A percentile compares a stretch with the other conserved stretches of the same genome.
phyloP scores from a whole-genome alignment of 2,797 vertebrate genomes.

The Myoxocephalus aenaeus region DNA sequence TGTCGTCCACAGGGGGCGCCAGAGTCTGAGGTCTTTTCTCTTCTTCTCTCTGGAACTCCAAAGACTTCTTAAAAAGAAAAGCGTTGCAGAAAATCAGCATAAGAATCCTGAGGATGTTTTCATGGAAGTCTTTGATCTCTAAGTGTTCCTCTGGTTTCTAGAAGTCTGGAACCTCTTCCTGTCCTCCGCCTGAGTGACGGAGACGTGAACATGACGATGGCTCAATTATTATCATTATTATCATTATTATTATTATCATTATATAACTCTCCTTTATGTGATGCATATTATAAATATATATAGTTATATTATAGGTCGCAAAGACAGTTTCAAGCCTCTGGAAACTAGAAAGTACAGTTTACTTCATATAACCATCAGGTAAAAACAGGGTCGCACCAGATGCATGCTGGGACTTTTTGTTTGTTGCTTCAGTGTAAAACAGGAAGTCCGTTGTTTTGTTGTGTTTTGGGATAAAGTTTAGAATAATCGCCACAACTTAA shows the following conservation, averaged over 20 bases:
- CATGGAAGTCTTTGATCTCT: neutral
- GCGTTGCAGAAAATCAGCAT: neutral
- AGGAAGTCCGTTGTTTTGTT: neutral
- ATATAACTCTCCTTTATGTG: no score
- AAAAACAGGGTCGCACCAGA: neutral
- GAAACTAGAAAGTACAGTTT: neutral
- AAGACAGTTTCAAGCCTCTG: no score
- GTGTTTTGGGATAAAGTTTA: slow-evolving; percentile 9
- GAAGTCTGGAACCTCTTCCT: neutral
- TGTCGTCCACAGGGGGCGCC: no score
- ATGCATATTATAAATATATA: no score
- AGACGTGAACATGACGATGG: neutral
- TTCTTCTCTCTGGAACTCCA: neutral
- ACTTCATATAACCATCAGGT: neutral
- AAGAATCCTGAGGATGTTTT: neutral
- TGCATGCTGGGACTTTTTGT: slow-evolving; percentile 3
- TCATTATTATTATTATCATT: no score
- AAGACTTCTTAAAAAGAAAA: neutral
- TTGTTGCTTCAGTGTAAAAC: slow-evolving; percentile 19
- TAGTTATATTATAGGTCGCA: no score
- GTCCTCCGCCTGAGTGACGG: no score
- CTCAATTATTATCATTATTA: neutral
- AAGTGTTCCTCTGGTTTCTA: neutral
- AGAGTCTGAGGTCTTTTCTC: neutral
- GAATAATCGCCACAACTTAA: slow-evolving; percentile 13